Conservation (phyloP, 2,888 invertebrate species). For the Xestobium rufovillosum region DNA sequence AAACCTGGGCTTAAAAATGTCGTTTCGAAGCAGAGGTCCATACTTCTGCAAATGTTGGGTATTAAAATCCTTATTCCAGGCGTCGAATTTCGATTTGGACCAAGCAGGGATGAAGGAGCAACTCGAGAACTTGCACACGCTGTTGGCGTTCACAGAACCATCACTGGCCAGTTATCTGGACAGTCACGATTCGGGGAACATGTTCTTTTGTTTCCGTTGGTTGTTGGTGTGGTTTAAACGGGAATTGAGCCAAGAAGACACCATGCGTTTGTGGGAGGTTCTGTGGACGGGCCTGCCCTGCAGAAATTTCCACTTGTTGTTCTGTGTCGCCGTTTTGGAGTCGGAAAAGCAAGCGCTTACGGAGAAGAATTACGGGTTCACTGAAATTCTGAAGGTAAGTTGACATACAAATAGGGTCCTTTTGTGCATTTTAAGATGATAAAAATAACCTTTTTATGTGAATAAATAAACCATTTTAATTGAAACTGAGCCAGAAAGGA, state of each 20-base stretch:
- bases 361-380: conserved; percentile 87
- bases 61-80: conserved; percentile 44
- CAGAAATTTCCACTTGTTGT: conserved; percentile 88
- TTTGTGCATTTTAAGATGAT: too few relatives aligned
- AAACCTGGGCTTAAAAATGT: background rate
- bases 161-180: conserved; percentile 79
- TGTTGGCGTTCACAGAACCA: conserved; percentile 77
- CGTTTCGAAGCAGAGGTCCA: too few relatives aligned
- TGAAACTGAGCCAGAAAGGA: too few relatives aligned
- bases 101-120: conserved; percentile 95
- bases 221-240: conserved; percentile 84
- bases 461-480: too few relatives aligned
- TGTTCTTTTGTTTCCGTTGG: conserved; percentile 99
- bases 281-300: conserved; percentile 94
- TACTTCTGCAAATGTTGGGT: background rate
- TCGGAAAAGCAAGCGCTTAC: conserved; percentile 82
- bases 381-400: conserved; percentile 85
- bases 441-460: too few relatives aligned
- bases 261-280: conserved; percentile 92
- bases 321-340: conserved; percentile 89
- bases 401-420: too few relatives aligned
- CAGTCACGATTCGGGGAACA: conserved; percentile 83
- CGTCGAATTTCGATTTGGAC: conserved; percentile 92
- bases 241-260: conserved; percentile 81
- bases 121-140: conserved; percentile 71